These are phyloP conservation scores for Thunnus maccoyii DNA, from an alignment of 2,113 vertebrate genomes.

Conservation along the genomic window DNA sequence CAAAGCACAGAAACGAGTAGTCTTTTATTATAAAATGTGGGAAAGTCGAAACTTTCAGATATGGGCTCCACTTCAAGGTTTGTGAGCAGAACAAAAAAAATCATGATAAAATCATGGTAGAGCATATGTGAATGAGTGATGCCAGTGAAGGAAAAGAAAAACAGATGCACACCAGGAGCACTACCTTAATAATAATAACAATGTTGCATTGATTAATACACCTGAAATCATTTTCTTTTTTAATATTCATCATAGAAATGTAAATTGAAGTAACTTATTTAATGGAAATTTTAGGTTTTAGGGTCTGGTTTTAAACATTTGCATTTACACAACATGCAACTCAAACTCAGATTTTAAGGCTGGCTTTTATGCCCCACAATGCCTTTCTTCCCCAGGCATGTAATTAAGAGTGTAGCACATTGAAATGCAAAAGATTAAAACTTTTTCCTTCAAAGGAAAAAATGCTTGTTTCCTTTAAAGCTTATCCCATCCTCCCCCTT, in stretches of 20 bases:
- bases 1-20: conserved; percentile 63
- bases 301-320: not conserved
- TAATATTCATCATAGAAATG: not conserved
- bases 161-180: conserved; percentile 30
- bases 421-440: conserved; percentile 8
- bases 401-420: conserved; percentile 15
- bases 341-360: not conserved
- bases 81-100: conserved; percentile 30
- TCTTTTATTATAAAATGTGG: conserved; percentile 76
- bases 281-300: not conserved
- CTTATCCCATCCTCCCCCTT: conserved; percentile 1
- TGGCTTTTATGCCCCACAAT: not conserved
- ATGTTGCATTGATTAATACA: not conserved
- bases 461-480: conserved; percentile 6
- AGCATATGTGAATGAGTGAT: conserved; percentile 39
- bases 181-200: not conserved
- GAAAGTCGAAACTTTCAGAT: conserved; percentile 74
- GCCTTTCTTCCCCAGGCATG: conserved; percentile 5
- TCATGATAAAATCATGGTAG: conserved; percentile 22
- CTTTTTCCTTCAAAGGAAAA: not conserved
- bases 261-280: not conserved
- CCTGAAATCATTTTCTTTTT: not conserved
- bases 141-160: conserved; percentile 37
- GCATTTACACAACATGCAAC: conserved; percentile 4
- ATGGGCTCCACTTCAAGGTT: conserved; percentile 50